Base-by-base conservation (phyloP, 1,140 invertebrate species). In the Magallana ariakensis region DNA sequence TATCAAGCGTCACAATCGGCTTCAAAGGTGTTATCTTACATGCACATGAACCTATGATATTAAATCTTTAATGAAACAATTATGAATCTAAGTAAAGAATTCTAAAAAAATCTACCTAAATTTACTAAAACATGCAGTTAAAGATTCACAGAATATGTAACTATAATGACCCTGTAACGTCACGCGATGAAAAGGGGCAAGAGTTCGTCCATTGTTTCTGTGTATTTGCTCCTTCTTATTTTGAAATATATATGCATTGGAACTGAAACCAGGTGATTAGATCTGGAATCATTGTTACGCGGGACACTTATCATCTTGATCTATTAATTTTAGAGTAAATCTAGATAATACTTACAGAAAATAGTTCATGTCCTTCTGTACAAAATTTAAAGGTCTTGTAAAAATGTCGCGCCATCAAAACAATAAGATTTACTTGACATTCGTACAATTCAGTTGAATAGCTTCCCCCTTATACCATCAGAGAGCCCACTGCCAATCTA, bases 361-460 rank as follows among this genome's bases (percentile, higher is more conserved):
- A 75, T 75, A 75, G 22, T 33, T 22, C 22, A 33, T 75, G 11
- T 26, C 22, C n/a, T 60, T 75, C 22, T 33, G 22, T 75, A 13
- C 19, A 75, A 75, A 75, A 26, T 46, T 75, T 75, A 26, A 75
- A 75, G 22, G 19, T 19, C 22, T 22, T 26, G 33, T 13, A 22
- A 26, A 26, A 75, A 75, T 75, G 22, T 75, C 66, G 66, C 33
- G 66, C 33, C 66, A 75, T 75, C 66, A 75, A 75, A 75, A 75
- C 66, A 75, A 75, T 75, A 26, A 75, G 66, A 75, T 75, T 75
- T 75, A 22, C 22, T 75, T 75, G 66, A 75, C 66, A 26, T 75
- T 75, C 33, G 66, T 19, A 46, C 33, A 46, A 46, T 75, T 75
- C 16, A 62, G 58, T 62, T 62, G 58, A 62, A 62, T 62, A 62